A percentile compares a stretch with the other conserved stretches of the same genome.
These are phyloP conservation scores for Amphimallon solstitiale DNA, from an alignment of 2,888 invertebrate genomes.

Conservation along the genomic window DNA sequence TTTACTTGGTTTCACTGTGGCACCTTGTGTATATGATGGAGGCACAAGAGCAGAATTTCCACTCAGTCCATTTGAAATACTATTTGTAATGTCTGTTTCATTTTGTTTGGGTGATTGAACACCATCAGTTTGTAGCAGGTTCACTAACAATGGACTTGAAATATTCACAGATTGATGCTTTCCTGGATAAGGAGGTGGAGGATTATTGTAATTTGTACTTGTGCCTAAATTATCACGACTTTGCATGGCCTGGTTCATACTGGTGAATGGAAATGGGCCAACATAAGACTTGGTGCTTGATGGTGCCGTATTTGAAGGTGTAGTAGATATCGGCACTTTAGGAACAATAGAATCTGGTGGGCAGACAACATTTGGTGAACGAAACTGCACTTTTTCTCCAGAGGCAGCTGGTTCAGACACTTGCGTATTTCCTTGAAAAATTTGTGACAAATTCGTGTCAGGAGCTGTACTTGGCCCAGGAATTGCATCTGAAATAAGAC, in stretches of 20 bases:
- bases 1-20: slow-evolving; percentile 35
- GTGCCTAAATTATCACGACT: slow-evolving; percentile 65
- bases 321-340: slow-evolving; percentile 55
- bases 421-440: slow-evolving; percentile 36
- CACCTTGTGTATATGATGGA: slow-evolving; percentile 1
- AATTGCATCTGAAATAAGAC: slow-evolving; percentile 37
- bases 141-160: slow-evolving; percentile 90
- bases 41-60: slow-evolving; percentile 5
- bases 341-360: slow-evolving; percentile 74
- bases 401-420: slow-evolving; percentile 35
- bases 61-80: slow-evolving; percentile 35
- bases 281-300: slow-evolving; percentile 64
- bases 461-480: slow-evolving; percentile 36
- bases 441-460: slow-evolving; percentile 40
- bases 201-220: slow-evolving; percentile 45
- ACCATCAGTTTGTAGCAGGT: slow-evolving; percentile 88
- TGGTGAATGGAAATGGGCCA: slow-evolving; percentile 85
- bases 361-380: slow-evolving; percentile 88
- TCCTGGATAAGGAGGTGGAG: slow-evolving; percentile 64
- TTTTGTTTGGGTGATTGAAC: slow-evolving; percentile 56
- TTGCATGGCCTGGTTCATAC: slow-evolving; percentile 91
- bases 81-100: slow-evolving; percentile 33
- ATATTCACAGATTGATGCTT: slow-evolving; percentile 72
- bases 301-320: slow-evolving; percentile 45
- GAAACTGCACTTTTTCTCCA: slow-evolving; percentile 62